These are phyloP conservation scores for Labeo catla DNA, from an alignment of 2,113 vertebrate genomes.

Conservation along the genomic window DNA sequence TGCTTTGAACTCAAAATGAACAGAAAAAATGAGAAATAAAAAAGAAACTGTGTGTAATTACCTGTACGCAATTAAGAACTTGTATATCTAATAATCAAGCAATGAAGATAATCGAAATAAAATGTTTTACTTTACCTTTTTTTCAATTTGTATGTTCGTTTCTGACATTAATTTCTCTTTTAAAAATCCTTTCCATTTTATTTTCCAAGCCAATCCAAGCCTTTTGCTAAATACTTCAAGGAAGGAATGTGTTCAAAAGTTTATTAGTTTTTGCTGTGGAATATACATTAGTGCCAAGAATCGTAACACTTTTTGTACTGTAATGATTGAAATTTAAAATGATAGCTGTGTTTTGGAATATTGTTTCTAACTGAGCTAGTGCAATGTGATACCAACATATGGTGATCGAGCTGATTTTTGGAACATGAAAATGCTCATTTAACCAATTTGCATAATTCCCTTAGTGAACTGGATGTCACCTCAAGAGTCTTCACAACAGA, in stretches of 20 bases:
- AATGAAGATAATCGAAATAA: too few species aligned
- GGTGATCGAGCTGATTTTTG: neutral
- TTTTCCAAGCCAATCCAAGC: neutral
- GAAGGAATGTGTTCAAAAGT: neutral
- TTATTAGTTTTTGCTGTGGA: neutral
- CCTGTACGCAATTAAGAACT: neutral
- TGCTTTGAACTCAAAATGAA: neutral
- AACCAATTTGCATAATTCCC: neutral
- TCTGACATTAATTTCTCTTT: neutral
- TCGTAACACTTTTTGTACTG: neutral
- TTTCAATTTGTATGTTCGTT: too few species aligned
- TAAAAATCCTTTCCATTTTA: neutral
- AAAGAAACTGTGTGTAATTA: too few species aligned
- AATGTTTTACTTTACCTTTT: too few species aligned
- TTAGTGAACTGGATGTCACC: neutral
- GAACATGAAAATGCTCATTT: neutral
- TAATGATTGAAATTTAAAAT: neutral
- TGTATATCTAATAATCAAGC: neutral
- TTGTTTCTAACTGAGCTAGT: neutral
- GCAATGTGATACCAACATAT: neutral
- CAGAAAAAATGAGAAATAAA: too few species aligned
- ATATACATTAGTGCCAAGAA: neutral
- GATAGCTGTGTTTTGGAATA: neutral
- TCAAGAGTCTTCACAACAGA: neutral
- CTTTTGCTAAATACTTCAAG: neutral